phyloP scores from a whole-genome alignment of 2,797 vertebrate species.

The Fundulus diaphanus region DNA sequence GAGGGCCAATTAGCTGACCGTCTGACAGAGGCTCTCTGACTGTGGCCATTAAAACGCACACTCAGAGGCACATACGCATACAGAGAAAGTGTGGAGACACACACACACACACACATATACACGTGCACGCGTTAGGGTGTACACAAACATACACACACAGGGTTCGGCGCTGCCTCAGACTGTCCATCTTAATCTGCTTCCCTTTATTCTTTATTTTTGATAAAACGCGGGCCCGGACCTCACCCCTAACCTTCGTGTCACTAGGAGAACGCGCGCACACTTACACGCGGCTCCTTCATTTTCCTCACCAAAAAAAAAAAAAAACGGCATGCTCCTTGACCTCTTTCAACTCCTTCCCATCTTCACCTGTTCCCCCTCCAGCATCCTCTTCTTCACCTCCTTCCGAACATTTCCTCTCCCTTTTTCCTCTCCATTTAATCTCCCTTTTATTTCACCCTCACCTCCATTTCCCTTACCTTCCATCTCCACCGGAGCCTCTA shows the following conservation, averaged over 20 bases:
- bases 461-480: conserved; percentile 11
- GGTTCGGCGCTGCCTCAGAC: conserved; percentile 47
- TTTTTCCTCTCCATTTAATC: conserved; percentile 34
- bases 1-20: conserved; percentile 85
- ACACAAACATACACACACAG: conserved; percentile 33
- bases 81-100: conserved; percentile 26
- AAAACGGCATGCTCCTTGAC: conserved; percentile 63
- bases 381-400: conserved; percentile 29
- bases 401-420: conserved; percentile 21
- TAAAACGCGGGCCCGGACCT: conserved; percentile 60
- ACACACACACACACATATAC: conserved; percentile 32
- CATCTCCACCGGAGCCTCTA: conserved; percentile 17
- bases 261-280: conserved; percentile 58
- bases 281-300: conserved; percentile 44
- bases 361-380: conserved; percentile 55
- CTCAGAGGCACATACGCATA: conserved; percentile 41
- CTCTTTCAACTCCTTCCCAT: conserved; percentile 46
- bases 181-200: conserved; percentile 69
- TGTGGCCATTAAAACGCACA: conserved; percentile 82
- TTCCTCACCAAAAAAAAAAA: too few relatives aligned
- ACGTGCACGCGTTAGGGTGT: neutral
- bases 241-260: conserved; percentile 71
- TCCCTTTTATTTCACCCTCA: conserved; percentile 29
- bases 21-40: conserved; percentile 84
- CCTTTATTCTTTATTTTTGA: conserved; percentile 47